Conservation (phyloP, 2,113 vertebrate species). For the Hyperopisus bebe region DNA sequence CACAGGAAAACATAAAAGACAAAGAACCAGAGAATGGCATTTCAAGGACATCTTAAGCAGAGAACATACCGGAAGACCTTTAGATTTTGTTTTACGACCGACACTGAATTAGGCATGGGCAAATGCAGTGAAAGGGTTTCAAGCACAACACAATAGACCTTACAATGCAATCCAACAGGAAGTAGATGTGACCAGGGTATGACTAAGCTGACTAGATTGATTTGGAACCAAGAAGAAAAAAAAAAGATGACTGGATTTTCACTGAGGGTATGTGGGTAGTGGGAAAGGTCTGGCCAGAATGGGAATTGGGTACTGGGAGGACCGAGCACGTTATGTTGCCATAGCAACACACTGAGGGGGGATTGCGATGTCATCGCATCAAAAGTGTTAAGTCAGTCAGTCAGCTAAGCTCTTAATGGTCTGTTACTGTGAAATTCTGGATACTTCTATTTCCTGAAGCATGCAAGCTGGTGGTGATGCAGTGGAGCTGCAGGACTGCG, state of each 20-base stretch:
- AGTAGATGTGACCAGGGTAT: not conserved
- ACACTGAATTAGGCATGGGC: not conserved
- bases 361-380: not conserved
- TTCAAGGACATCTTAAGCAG: not conserved
- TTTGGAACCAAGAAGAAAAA: not conserved
- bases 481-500: too few species aligned
- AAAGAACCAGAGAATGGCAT: not conserved
- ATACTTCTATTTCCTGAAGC: not conserved
- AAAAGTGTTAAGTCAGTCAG: not conserved
- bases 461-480: not conserved
- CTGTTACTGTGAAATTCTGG: not conserved
- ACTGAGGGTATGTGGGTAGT: not conserved
- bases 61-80: not conserved
- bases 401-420: conserved; percentile 1
- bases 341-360: not conserved
- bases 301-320: not conserved
- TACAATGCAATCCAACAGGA: not conserved
- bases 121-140: not conserved
- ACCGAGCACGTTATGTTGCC: not conserved
- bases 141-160: not conserved
- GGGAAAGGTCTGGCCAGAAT: not conserved
- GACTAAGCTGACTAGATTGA: not conserved
- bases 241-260: not conserved
- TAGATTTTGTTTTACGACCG: not conserved
- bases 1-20: not conserved